Evolutionary conservation across 2,797 vertebrate genomes (phyloP), one percentile per base, ranked within the genome.

Genomic region (Falco biarmicus): DNA sequence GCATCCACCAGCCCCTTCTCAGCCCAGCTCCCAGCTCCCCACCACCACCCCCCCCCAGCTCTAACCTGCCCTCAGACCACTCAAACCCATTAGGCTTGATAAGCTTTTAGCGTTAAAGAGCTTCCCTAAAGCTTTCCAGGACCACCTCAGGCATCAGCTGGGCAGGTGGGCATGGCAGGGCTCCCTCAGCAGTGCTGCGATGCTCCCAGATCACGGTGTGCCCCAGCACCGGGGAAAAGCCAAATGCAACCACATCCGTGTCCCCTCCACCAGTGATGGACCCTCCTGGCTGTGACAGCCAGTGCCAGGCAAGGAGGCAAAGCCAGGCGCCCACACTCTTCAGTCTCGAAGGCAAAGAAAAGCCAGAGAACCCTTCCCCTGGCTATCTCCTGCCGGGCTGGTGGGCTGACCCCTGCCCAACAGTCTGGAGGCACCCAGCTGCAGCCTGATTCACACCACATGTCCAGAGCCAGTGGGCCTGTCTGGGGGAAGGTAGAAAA

Each of bases 181-280:
- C 48, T 54, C 25, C 34, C 32, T 48, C 9, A 0, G 32, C n/a
- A 64, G 25, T 5, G 0, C 22, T 0, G 0, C 18, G 20, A 25
- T 29, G 39, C 34, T 56, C 45, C 31, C 65, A 34, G 41, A 31
- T 5, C 66, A 26, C 1, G 0, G 17, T 2, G 3, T 12, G 37
- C 16, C 31, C 60, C 66, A 59, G 63, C 7, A 6, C 2, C 0
- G 0, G 1, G 26, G 43, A 34, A 43, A 84, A 87, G 12, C 45
- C 82, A 15, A 60, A 48, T 4, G 2, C 8, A 47, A 5, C 15
- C 14, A 0, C 16, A 31, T 20, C 34, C 4, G 0, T 17, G 9
- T 8, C 6, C 8, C 18, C 12, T 4, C 5, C 5, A 9, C 31
- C 3, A 1, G 26, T 7, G 14, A 11, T 1, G 21, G 68, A 41